phyloP scores from a whole-genome alignment of 2,888 invertebrate species.

The Drosophila ezoana region DNA sequence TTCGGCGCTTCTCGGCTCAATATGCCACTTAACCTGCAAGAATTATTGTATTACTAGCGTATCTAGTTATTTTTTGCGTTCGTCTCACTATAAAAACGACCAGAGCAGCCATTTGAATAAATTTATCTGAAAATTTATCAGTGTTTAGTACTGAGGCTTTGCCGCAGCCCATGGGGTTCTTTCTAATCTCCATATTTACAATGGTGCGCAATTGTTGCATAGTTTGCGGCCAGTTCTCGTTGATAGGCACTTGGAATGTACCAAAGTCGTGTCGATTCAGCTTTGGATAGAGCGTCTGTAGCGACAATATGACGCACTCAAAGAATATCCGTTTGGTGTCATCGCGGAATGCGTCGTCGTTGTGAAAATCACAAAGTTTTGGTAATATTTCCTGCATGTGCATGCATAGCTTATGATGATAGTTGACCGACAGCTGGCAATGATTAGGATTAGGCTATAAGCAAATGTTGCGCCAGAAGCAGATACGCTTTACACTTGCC shows the following conservation, averaged over 20 bases:
- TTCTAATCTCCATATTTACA: constrained; percentile 78
- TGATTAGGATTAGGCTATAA: background rate
- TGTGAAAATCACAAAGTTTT: constrained; percentile 73
- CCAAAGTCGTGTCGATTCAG: constrained; percentile 64
- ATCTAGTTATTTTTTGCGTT: too few species aligned
- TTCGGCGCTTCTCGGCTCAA: constrained; percentile 17
- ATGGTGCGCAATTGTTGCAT: constrained; percentile 74
- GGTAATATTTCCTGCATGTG: constrained; percentile 78
- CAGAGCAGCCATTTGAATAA: constrained; percentile 77
- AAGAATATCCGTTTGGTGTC: constrained; percentile 77
- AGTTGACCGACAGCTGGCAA: constrained; percentile 76
- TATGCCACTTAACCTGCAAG: constrained; percentile 74
- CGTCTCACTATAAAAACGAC: constrained; percentile 75
- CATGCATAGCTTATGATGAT: constrained; percentile 72
- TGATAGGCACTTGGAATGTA: constrained; percentile 63
- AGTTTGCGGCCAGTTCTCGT: constrained; percentile 71
- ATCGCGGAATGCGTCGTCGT: constrained; percentile 69
- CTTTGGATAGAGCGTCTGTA: constrained; percentile 79
- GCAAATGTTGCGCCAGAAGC: too few species aligned
- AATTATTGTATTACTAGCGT: background rate
- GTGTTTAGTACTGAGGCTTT: constrained; percentile 53
- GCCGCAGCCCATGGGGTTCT: constrained; percentile 56
- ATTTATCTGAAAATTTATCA: constrained; percentile 64
- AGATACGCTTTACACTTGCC: constrained; percentile 43
- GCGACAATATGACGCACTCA: constrained; percentile 61